Percentiles rank a stretch among this genome's conserved stretches.
phyloP scores from a whole-genome alignment of 2,113 vertebrate genomes.

The Aleadryas rufinucha region DNA sequence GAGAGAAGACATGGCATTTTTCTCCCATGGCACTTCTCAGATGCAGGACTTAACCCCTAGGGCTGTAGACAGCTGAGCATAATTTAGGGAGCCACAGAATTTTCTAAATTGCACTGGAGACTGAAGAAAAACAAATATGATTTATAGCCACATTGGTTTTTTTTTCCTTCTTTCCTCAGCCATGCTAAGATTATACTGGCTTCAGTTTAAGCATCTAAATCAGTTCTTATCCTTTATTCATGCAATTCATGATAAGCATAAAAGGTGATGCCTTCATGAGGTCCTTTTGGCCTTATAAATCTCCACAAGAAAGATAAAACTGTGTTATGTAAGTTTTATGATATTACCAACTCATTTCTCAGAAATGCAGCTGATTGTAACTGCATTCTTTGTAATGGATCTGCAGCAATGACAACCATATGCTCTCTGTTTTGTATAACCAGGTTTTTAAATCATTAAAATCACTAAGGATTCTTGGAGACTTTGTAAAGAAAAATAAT shows the following conservation, averaged over 20 bases:
- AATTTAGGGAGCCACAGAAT: not conserved
- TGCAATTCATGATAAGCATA: not conserved
- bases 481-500: slow-evolving; percentile 26
- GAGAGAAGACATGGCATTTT: not conserved
- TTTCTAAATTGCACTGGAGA: not conserved
- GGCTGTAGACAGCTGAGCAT: not conserved
- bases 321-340: not conserved
- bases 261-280: not conserved
- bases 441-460: slow-evolving; percentile 33
- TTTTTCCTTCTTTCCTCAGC: not conserved
- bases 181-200: not conserved
- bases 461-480: not conserved
- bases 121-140: not conserved
- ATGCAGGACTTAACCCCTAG: not conserved
- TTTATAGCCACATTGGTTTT: not conserved
- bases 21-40: not conserved
- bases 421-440: slow-evolving; percentile 10
- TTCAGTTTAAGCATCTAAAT: not conserved
- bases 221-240: not conserved
- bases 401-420: not conserved
- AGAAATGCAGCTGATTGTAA: not conserved
- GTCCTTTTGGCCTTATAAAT: not conserved
- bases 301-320: not conserved
- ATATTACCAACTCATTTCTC: not conserved
- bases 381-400: not conserved